Evolutionary conservation across 35 echinoderm and acorn worm genomes (phyloP), one percentile per base, ranked within the genome.

Genomic region (Hemicentrotus pulcherrimus): DNA sequence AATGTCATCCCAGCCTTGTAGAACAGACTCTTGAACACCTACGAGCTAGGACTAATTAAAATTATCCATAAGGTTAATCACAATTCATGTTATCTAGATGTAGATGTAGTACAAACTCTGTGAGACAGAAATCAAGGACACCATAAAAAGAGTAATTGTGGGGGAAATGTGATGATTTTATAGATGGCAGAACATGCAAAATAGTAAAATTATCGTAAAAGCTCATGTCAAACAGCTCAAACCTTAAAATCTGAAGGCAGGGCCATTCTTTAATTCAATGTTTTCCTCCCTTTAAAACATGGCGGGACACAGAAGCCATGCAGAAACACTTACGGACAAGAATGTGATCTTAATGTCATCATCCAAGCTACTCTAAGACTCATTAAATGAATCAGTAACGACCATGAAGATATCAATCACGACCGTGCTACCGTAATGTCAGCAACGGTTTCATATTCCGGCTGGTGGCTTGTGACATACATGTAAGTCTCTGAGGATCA

Each of bases 291-390:
- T 78, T 78, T 78, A 78, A 78, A 78, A n/a, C 65, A 28, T 70
- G 61, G 61, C 61, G 61, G 18, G 22, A 28, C 61, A n/a, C 22
- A 78, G 65, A 22, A 78, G 19, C 65, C 50, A 78, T 78, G 65
- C 28, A 78, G 28, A 78, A 78, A 78, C 65, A 78, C 65, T 78
- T 78, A 78, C 35, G 28, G 24, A 78, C 19, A 28, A 22, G 65
- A 78, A 78, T n/a, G 65, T 78, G 65, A 78, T 78, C 65, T 78
- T 78, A 78, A 78, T 78, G 65, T 78, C 65, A 78, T 78, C 65
- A 22, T 28, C 65, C 65, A 78, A 28, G 65, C 65, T 78, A 28
- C 65, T 78, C 65, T 78, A 78, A 78, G 65, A 78, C 65, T 78
- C 65, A 78, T 78, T 78, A 78, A 78, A n/a, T 78, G 65, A 78